phyloP scores from a whole-genome alignment of 2,113 vertebrate genomes.

The Hydrolagus affinis region DNA sequence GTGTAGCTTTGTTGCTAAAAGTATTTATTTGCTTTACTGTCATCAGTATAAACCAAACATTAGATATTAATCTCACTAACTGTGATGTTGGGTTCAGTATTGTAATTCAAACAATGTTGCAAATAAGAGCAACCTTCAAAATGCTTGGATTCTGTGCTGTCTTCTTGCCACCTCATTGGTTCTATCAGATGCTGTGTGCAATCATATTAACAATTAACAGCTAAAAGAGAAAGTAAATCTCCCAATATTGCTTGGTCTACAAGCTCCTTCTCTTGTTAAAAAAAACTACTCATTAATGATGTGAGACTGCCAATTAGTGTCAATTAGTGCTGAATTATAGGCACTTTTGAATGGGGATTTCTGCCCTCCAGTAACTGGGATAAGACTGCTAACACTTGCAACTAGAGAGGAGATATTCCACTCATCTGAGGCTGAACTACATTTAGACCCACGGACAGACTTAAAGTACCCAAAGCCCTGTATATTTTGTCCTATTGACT shows the following conservation, averaged over 20 bases:
- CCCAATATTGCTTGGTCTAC: not conserved
- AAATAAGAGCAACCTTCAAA: not conserved
- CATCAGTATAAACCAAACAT: too few relatives aligned
- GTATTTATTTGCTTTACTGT: too few relatives aligned
- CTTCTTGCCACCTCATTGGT: not conserved
- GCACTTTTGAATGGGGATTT: not conserved
- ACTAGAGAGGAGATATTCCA: not conserved
- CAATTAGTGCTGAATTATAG: not conserved
- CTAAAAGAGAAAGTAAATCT: not conserved
- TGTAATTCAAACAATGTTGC: too few relatives aligned
- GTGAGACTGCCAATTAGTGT: not conserved
- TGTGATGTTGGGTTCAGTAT: too few relatives aligned
- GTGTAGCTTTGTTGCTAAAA: too few relatives aligned
- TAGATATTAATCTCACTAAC: too few relatives aligned
- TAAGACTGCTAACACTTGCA: not conserved
- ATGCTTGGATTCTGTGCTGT: not conserved
- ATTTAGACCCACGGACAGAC: not conserved
- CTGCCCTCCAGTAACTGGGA: not conserved
- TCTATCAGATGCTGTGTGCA: not conserved
- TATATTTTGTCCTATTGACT: too few relatives aligned
- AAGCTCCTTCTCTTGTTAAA: not conserved
- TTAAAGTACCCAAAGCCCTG: not conserved
- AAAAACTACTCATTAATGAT: not conserved
- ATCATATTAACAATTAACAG: not conserved
- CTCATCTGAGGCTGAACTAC: not conserved